Percentiles rank a stretch among this genome's conserved stretches.
Evolutionary conservation across 2,888 invertebrate genomes (phyloP).

Genomic region (Exephanes ischioxanthus): DNA sequence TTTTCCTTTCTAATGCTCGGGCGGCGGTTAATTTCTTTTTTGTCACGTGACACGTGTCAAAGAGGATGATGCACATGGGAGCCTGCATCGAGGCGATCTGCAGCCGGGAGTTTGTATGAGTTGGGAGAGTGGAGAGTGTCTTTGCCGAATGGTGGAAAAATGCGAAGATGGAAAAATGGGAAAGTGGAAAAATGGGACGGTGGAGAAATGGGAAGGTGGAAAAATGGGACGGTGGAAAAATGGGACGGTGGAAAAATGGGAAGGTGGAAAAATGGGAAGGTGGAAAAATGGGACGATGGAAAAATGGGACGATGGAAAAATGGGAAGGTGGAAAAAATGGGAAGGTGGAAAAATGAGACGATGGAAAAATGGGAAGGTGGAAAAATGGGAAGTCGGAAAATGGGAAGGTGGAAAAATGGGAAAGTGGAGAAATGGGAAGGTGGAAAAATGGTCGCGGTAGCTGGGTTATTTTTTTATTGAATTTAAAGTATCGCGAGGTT

Average conservation of each 20-base stretch:
- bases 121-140: background rate
- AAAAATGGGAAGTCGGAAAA: no score
- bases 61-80: conserved; percentile 41
- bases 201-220: no score
- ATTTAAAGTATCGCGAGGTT: background rate
- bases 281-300: no score
- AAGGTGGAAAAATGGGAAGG: no score
- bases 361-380: background rate
- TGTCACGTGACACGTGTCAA: conserved; percentile 37
- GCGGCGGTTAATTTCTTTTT: conserved; percentile 11
- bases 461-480: background rate
- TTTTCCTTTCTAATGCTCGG: conserved; percentile 9
- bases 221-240: no score
- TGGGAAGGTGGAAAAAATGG: background rate
- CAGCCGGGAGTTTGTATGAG: background rate
- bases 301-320: background rate
- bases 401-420: background rate
- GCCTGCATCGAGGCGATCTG: conserved; percentile 12
- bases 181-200: no score
- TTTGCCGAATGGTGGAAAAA: background rate
- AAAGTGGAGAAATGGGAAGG: background rate
- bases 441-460: background rate
- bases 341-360: background rate
- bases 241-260: no score
- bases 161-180: background rate